These are phyloP conservation scores for Speoplatyrhinus poulsoni DNA, from an alignment of 2,113 vertebrate species.

Conservation along the genomic window DNA sequence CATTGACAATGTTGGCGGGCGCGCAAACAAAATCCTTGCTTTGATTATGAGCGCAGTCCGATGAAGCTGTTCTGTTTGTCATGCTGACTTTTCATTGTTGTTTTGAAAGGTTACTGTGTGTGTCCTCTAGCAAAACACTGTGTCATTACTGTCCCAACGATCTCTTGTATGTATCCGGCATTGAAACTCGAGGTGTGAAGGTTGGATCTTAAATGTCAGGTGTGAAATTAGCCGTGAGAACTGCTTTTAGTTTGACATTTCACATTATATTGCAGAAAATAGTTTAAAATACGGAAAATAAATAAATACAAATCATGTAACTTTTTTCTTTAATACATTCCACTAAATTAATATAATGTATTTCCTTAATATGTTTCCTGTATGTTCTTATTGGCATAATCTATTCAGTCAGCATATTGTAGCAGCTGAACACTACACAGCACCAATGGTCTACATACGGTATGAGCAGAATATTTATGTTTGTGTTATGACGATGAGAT, in stretches of 20 bases:
- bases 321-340: no score
- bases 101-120: not conserved
- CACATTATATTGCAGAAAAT: not conserved
- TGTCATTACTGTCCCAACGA: not conserved
- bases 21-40: slow-evolving; percentile 17
- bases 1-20: slow-evolving; percentile 19
- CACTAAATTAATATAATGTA: no score
- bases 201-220: no score
- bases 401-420: not conserved
- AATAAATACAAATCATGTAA: no score
- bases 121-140: not conserved
- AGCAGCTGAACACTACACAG: not conserved
- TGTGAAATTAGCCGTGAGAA: not conserved
- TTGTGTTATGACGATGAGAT: slow-evolving; percentile 69
- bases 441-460: not conserved
- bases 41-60: slow-evolving; percentile 27
- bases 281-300: not conserved
- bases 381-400: no score
- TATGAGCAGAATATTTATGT: not conserved
- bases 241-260: not conserved
- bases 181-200: no score
- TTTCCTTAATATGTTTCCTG: not conserved
- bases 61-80: slow-evolving; percentile 14
- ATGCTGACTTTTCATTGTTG: not conserved
- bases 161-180: no score